Conservation (phyloP, 2,113 vertebrate genomes). For the Nycticebus coucang region DNA sequence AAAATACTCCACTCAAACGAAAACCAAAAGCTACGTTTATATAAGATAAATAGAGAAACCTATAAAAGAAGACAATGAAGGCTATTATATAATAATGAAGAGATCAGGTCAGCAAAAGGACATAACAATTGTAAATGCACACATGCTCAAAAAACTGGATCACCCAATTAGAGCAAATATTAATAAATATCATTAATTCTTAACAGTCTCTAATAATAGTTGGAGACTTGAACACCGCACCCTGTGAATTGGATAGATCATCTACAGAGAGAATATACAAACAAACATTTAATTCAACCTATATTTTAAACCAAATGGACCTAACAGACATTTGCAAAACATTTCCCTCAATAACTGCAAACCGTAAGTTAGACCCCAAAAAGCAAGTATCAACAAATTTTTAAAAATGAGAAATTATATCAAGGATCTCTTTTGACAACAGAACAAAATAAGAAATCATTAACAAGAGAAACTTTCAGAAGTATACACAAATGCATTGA, state of each 20-base stretch:
- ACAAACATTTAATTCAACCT: not conserved
- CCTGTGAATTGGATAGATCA: not conserved
- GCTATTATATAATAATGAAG: not conserved
- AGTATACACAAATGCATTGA: not conserved
- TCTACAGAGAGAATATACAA: not conserved
- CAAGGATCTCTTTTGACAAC: not conserved
- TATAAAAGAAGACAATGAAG: not conserved
- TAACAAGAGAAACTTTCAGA: not conserved
- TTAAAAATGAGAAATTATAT: not conserved
- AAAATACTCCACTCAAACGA: not conserved
- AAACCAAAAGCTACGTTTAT: not conserved
- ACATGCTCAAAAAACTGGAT: not conserved
- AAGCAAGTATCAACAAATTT: not conserved
- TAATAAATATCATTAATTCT: not conserved
- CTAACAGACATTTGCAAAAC: not conserved
- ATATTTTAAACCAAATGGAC: not conserved
- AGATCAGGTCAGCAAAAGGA: not conserved
- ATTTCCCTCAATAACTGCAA: not conserved
- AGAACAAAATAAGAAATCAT: not conserved
- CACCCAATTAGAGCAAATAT: not conserved
- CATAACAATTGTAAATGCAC: not conserved
- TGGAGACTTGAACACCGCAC: not conserved
- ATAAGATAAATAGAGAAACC: not conserved
- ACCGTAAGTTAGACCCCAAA: not conserved
- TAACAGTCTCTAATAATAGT: not conserved